Evolutionary conservation across 1,140 invertebrate genomes (phyloP).

Genomic region (Anastrepha obliqua): DNA sequence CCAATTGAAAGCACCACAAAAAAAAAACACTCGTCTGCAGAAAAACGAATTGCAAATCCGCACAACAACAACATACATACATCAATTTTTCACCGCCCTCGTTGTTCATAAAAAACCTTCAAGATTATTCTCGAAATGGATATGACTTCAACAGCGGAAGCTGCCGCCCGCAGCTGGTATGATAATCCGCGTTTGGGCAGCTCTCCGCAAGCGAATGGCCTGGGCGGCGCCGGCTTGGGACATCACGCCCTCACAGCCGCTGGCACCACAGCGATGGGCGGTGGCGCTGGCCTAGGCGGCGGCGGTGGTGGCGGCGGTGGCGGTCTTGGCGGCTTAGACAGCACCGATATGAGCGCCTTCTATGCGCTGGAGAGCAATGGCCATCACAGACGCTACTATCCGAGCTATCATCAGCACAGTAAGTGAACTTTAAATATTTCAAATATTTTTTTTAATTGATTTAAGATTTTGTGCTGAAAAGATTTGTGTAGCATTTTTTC

Average conservation of each 20-base stretch:
- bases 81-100: slow-evolving; percentile 10
- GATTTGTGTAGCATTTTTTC: too few relatives aligned
- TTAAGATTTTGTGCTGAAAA: too few relatives aligned
- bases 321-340: slow-evolving; percentile 67
- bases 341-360: slow-evolving; percentile 73
- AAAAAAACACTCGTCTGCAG: neutral
- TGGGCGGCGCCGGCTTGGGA: slow-evolving; percentile 68
- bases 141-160: slow-evolving; percentile 75
- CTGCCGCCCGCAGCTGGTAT: slow-evolving; percentile 74
- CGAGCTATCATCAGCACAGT: slow-evolving; percentile 74
- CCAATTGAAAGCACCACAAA: neutral
- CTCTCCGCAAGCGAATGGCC: slow-evolving; percentile 70
- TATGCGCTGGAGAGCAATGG: slow-evolving; percentile 73
- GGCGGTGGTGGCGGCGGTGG: slow-evolving; percentile 64
- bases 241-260: slow-evolving; percentile 71
- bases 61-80: slow-evolving; percentile 3
- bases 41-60: neutral
- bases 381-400: slow-evolving; percentile 73
- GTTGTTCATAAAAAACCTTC: slow-evolving; percentile 67
- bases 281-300: slow-evolving; percentile 65
- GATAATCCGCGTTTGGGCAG: slow-evolving; percentile 73
- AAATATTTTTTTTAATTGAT: neutral
- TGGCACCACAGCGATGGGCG: slow-evolving; percentile 67
- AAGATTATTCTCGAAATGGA: slow-evolving; percentile 75
- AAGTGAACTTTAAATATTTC: slow-evolving; percentile 59